Percentiles rank a stretch among this genome's conserved stretches.
Evolutionary conservation across 2,797 vertebrate species (phyloP).

Genomic region (Chelonia mydas): DNA sequence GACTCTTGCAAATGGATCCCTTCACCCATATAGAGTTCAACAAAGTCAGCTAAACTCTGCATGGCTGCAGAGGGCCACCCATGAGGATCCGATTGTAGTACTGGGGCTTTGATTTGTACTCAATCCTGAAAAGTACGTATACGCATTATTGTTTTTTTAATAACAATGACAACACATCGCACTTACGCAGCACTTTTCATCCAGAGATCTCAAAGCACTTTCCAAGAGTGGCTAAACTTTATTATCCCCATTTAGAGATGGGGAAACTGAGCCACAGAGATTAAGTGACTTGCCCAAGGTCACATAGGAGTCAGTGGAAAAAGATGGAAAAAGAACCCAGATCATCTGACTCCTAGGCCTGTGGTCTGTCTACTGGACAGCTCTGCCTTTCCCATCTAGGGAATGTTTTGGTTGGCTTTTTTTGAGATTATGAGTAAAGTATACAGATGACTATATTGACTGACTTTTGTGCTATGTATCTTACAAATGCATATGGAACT

Average conservation of each 20-base stretch:
- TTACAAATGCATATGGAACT: neutral
- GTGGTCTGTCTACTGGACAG: neutral
- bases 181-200: neutral
- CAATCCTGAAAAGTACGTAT: neutral
- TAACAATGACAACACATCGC: neutral
- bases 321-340: neutral
- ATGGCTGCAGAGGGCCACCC: too few relatives aligned
- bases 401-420: neutral
- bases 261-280: neutral
- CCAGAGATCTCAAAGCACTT: neutral
- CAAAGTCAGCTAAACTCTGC: too few relatives aligned
- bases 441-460: neutral
- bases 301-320: neutral
- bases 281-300: neutral
- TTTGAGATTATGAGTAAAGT: neutral
- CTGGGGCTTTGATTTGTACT: too few relatives aligned
- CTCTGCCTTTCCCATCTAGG: neutral
- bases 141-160: neutral
- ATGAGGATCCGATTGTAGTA: too few relatives aligned
- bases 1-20: too few relatives aligned
- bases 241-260: neutral
- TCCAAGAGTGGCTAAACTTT: neutral
- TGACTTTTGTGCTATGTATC: neutral
- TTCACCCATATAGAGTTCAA: too few relatives aligned
- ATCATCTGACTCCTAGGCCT: neutral